phyloP scores from a whole-genome alignment of 2,888 invertebrate species.

The Mechanitis messenoides region DNA sequence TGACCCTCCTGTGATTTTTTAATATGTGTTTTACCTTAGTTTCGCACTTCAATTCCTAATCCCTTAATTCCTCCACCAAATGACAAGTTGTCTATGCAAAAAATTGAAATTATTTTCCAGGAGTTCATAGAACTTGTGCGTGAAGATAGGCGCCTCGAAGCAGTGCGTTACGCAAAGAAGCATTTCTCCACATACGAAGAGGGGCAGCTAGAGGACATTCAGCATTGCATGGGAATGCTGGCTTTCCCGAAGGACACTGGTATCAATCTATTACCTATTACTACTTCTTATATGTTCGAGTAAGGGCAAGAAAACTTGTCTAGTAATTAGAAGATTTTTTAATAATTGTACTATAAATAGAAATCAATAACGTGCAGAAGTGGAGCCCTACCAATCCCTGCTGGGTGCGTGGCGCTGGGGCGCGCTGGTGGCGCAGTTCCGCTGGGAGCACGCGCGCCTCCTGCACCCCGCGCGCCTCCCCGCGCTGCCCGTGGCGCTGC shows the following conservation, averaged over 20 bases:
- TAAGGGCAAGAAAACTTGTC: no score
- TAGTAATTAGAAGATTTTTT: no score
- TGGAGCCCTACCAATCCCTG: conserved; percentile 83
- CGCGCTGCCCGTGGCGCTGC: conserved; percentile 93
- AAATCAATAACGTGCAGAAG: conserved; percentile 54
- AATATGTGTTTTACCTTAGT: no score
- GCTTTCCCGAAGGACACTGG: conserved; percentile 92
- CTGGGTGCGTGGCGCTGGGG: conserved; percentile 86
- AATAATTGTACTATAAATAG: no score
- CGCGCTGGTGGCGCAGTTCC: conserved; percentile 90
- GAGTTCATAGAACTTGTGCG: conserved; percentile 98
- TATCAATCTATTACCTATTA: conserved; percentile 34
- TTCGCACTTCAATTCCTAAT: no score
- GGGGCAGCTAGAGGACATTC: conserved; percentile 90
- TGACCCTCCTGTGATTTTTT: no score
- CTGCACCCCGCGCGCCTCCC: conserved; percentile 95
- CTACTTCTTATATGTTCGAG: no score
- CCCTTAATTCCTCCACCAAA: no score
- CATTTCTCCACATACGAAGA: conserved; percentile 92
- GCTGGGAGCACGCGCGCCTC: conserved; percentile 94
- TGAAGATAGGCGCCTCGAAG: conserved; percentile 89
- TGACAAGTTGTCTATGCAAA: no score
- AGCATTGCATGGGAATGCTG: conserved; percentile 95
- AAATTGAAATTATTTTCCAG: conserved; percentile 58
- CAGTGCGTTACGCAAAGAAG: conserved; percentile 95